Base-by-base conservation (phyloP, 2,888 invertebrate genomes). In the Stegophylla sp. region DNA sequence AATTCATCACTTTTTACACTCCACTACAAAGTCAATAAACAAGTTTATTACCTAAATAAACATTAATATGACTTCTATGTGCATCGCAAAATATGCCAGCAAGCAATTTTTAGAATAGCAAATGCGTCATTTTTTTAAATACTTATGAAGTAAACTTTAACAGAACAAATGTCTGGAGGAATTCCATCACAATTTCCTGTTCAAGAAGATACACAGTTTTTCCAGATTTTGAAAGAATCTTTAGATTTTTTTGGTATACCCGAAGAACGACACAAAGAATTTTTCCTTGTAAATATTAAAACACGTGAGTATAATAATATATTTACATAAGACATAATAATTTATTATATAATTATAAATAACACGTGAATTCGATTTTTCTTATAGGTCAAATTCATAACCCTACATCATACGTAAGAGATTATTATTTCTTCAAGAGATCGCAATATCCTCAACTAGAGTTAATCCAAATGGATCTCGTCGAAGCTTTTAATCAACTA, bases 151-250 rank as follows among this genome's bases (percentile, higher is more conserved):
- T 23, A 0, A 13, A 45, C 51, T 34, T 48, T 82, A 84, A 10
- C 82, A 91, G 93, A 93, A 85, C 92, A 93, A 83, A 95, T 96
- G 85, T 93, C 94, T 84, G 95, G 95, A 72, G 96, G 95, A 82
- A 98, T 99, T 85, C 99, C 99, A 0, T 96, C 98, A 0, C 98
- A 98, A 86, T 98, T 98, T 88, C 97, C 98, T 0, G 96, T 99
- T 4, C 97, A 98, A 87, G 95, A 98, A 88, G 98, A 98, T 85
- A 98, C 98, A 0, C 95, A 97, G 84, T 98, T 98, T 86, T 92
- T 92, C 85, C 95, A 96, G 86, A 94, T 99, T 84, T 88, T 98
- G n/a, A 91, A 94, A 84, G 98, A 99, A 87, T 94, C 97, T 0
- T 88, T 98, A 26, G 98, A 98, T 85, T 99, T 97, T 88, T 99